Evolutionary conservation across 2,113 vertebrate genomes (phyloP).

Genomic region (Bettongia penicillata): DNA sequence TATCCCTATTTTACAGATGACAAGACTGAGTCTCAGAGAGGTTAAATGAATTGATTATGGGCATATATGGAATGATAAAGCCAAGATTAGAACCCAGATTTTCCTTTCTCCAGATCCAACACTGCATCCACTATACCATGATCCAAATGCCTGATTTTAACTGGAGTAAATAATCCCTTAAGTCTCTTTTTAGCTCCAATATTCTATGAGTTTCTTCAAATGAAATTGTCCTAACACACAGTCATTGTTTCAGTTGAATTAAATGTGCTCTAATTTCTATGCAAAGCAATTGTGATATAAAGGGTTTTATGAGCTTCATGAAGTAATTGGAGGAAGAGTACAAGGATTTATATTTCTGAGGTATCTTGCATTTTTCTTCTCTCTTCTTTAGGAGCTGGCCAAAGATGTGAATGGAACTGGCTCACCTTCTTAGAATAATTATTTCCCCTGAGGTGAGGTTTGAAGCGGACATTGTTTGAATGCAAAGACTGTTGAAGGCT

Average conservation of each 20-base stretch:
- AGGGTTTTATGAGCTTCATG: background rate
- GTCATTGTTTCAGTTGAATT: background rate
- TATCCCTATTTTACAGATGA: background rate
- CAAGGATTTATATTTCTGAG: background rate
- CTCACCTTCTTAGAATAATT: constrained; percentile 23
- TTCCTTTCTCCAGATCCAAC: background rate
- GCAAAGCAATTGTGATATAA: background rate
- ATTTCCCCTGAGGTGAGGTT: constrained; percentile 41
- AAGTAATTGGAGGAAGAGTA: background rate
- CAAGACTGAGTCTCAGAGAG: background rate
- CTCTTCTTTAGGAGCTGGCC: background rate
- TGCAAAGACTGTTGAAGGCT: constrained; percentile 44
- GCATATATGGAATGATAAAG: background rate
- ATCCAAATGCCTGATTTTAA: background rate
- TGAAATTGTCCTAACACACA: background rate
- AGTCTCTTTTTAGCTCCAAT: background rate
- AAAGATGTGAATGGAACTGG: constrained; percentile 38
- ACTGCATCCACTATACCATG: background rate
- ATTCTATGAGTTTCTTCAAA: background rate
- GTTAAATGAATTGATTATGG: background rate
- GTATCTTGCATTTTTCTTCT: background rate
- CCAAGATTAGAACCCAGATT: background rate
- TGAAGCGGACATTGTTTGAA: constrained; percentile 48
- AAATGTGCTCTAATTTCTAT: background rate
- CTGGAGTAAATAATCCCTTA: background rate